phyloP scores from a whole-genome alignment of 2,113 vertebrate genomes.

The Danio rerio region DNA sequence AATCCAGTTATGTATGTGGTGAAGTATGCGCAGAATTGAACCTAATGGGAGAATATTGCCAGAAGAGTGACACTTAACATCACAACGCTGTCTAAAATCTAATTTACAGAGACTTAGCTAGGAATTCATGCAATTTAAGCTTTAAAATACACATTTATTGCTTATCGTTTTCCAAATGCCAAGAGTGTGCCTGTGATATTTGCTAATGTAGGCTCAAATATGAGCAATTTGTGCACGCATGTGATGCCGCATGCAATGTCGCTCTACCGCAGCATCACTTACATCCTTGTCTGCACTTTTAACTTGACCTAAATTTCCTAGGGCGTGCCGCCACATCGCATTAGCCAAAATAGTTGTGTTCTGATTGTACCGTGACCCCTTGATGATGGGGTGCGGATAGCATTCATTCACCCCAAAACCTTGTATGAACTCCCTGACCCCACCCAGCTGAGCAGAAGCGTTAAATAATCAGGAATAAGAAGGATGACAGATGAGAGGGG shows the following conservation, averaged over 20 bases:
- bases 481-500: background rate
- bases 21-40: constrained; percentile 13
- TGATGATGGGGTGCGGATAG: constrained; percentile 64
- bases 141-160: constrained; percentile 3
- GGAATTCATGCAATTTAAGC: background rate
- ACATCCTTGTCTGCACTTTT: constrained; percentile 68
- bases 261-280: constrained; percentile 57
- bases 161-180: background rate
- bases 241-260: constrained; percentile 22
- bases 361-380: constrained; percentile 74
- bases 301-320: constrained; percentile 88
- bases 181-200: background rate
- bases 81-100: background rate
- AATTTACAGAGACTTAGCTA: background rate
- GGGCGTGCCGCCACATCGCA: constrained; percentile 82
- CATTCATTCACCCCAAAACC: background rate
- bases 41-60: background rate
- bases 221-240: constrained; percentile 27
- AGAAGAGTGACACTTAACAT: background rate
- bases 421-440: constrained; percentile 51
- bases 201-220: constrained; percentile 20
- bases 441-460: constrained; percentile 61
- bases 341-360: constrained; percentile 78
- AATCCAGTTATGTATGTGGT: constrained; percentile 12
- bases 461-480: constrained; percentile 16